Percentiles rank a stretch among this genome's conserved stretches.
These are phyloP conservation scores for Tetramorium bicarinatum DNA, from an alignment of 2,888 invertebrate species.

Conservation along the genomic window DNA sequence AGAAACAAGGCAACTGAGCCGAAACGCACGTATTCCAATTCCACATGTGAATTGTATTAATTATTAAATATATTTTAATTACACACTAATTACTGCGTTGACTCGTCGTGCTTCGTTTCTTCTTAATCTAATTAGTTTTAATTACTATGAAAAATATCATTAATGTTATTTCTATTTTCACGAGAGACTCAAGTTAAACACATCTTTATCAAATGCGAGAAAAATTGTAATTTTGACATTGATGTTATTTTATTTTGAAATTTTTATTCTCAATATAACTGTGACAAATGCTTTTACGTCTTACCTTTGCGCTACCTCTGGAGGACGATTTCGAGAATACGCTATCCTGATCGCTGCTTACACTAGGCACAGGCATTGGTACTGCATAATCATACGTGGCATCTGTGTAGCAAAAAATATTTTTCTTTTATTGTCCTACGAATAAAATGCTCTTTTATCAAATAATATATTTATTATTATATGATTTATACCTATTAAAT, in stretches of 20 bases:
- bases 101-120: too few species aligned
- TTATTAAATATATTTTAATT: too few species aligned
- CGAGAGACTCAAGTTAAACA: neutral
- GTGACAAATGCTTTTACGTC: neutral
- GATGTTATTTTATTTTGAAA: neutral
- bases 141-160: neutral
- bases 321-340: constrained; percentile 85
- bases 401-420: constrained; percentile 76
- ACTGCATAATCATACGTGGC: constrained; percentile 86
- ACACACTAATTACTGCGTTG: too few species aligned
- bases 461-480: neutral
- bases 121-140: neutral
- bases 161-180: neutral
- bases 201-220: neutral
- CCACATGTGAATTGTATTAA: too few species aligned
- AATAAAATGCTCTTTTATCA: neutral
- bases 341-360: constrained; percentile 85
- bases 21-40: too few species aligned
- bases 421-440: neutral
- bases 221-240: neutral
- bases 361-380: constrained; percentile 85
- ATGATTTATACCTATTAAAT: neutral
- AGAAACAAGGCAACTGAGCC: too few species aligned
- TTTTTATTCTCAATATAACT: neutral
- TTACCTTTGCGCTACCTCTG: constrained; percentile 85